Evolutionary conservation across 2,888 invertebrate species (phyloP), one percentile per base, ranked within the genome.

Genomic region (Andrena minutula): DNA sequence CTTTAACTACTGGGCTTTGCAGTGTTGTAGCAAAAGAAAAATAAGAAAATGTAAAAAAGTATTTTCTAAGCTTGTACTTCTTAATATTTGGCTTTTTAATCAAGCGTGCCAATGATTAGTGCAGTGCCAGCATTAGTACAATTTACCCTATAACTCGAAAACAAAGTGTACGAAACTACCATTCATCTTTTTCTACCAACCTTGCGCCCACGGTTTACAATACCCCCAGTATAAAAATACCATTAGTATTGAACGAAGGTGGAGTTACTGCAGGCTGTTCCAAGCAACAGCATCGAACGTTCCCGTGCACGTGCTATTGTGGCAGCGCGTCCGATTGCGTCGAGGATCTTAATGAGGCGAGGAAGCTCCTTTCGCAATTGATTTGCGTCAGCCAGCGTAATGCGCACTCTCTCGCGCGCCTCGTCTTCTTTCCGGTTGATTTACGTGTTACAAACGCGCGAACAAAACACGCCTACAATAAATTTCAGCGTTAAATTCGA

Each of bases 311-410:
- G 78, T 72, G 79, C 68, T 66, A 71, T 72, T 63, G 71, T 63
- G 71, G 65, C 47, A 51, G 65, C 60, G 51, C 69, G 61, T 56
- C 60, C 61, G 71, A 80, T 78, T 79, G 79, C 79, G 71, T 66
- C 65, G 79, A 68, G 79, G 65, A 63, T 73, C 68, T 72, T 79
- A 80, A 80, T 79, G 80, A 80, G 72, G 51, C 80, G 72, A 69
- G 78, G 71, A 71, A 65, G 71, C 79, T 49, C 58, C 72, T 80
- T 80, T 78, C 72, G 79, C 79, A 80, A 80, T 79, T 66, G 79
- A 79, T 78, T 72, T 61, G 79, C 78, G 78, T 80, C 79, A 72
- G 70, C 23, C 49, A 41, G 28, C 61, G 66, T 78, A 78, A 80
- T 53, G 71, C 78, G 78, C 53, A 23, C 64, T 47, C 77, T 63